A percentile compares a stretch with the other conserved stretches of the same genome.
phyloP scores from a whole-genome alignment of 2,888 invertebrate genomes.

The Carabus problematicus region DNA sequence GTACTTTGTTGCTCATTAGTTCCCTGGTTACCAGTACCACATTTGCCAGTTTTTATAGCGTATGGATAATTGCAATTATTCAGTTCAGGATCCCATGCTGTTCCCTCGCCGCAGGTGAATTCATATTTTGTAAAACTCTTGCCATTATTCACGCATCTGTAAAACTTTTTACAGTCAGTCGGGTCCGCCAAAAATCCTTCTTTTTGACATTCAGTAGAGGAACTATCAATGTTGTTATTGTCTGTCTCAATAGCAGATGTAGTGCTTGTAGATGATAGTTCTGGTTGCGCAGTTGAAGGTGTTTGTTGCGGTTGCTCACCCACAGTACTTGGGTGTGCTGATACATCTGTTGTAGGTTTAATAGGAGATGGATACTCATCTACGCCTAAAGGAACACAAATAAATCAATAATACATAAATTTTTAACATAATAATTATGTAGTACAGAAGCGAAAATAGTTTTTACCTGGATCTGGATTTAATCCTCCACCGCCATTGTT shows the following conservation, averaged over 20 bases:
- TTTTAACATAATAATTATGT: no score
- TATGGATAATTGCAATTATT: slow-evolving; percentile 73
- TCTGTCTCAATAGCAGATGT: not conserved
- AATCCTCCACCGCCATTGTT: no score
- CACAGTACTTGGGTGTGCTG: not conserved
- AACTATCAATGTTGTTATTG: not conserved
- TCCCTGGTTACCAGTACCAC: slow-evolving; percentile 2
- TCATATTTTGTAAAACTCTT: slow-evolving; percentile 70
- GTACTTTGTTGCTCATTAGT: slow-evolving; percentile 9
- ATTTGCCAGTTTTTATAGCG: slow-evolving; percentile 9
- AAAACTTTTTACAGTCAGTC: slow-evolving; percentile 50
- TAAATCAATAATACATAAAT: no score
- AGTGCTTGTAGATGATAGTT: not conserved
- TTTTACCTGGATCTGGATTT: no score
- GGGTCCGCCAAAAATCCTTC: slow-evolving; percentile 22
- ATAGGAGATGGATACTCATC: no score
- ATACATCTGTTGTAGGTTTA: not conserved
- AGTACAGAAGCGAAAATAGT: no score
- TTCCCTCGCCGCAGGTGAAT: slow-evolving; percentile 77
- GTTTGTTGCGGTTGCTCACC: not conserved
- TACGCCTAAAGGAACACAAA: no score
- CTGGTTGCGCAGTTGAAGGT: not conserved
- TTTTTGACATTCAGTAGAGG: slow-evolving; percentile 10
- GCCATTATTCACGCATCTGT: slow-evolving; percentile 58
- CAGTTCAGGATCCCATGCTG: slow-evolving; percentile 76